Conservation (phyloP, 2,888 invertebrate species). For the Diplazon laetatorius region DNA sequence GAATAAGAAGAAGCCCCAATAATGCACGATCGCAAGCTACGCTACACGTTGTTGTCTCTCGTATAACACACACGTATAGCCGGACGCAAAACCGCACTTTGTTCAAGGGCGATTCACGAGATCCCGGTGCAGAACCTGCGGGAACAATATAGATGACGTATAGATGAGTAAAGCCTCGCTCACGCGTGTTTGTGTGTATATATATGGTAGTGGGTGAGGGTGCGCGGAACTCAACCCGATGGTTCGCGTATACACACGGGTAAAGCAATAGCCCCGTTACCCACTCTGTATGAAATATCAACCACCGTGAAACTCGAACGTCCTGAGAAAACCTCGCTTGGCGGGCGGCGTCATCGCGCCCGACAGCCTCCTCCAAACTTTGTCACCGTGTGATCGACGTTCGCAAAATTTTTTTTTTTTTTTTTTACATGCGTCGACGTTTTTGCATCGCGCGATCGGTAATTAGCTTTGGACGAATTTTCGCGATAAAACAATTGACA, state of each 20-base stretch:
- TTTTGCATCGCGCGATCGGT: neutral
- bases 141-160: conserved; percentile 77
- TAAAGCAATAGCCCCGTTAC: conserved; percentile 70
- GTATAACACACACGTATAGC: conserved; percentile 58
- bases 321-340: conserved; percentile 80
- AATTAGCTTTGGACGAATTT: neutral
- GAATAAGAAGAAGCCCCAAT: conserved; percentile 66
- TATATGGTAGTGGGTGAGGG: conserved; percentile 68
- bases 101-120: conserved; percentile 73
- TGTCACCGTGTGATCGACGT: conserved; percentile 1
- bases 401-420: neutral
- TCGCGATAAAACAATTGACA: no score
- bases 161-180: no score
- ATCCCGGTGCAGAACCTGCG: conserved; percentile 58
- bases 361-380: conserved; percentile 9
- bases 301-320: conserved; percentile 82
- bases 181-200: no score
- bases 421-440: no score
- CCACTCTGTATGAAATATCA: conserved; percentile 82
- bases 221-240: conserved; percentile 55
- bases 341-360: conserved; percentile 48
- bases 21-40: conserved; percentile 57
- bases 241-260: conserved; percentile 42
- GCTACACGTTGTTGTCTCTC: conserved; percentile 43
- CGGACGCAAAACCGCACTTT: conserved; percentile 82